These are phyloP conservation scores for Megaleporinus macrocephalus DNA, from an alignment of 2,113 vertebrate species.

Conservation along the genomic window DNA sequence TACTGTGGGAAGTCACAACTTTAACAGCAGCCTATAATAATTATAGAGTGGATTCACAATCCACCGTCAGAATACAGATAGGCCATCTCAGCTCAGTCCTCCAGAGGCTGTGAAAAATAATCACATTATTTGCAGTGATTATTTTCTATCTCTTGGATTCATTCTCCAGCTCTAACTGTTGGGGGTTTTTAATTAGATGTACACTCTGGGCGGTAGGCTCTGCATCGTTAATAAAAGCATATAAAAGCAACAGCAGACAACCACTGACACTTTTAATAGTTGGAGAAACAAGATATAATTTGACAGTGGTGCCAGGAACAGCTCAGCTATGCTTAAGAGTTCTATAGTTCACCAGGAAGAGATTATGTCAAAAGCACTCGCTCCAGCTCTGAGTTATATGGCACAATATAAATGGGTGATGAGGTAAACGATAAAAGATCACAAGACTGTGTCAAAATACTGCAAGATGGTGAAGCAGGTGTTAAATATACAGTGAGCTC, in stretches of 20 bases:
- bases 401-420: conserved; percentile 35
- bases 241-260: conserved; percentile 79
- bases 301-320: conserved; percentile 76
- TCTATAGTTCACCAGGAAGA: conserved; percentile 73
- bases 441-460: conserved; percentile 16
- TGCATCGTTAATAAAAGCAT: conserved; percentile 77
- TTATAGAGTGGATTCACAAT: conserved; percentile 64
- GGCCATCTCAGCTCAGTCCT: conserved; percentile 61
- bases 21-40: conserved; percentile 63
- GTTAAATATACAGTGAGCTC: conserved; percentile 35
- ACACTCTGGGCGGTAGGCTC: conserved; percentile 64
- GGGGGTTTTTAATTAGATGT: conserved; percentile 77
- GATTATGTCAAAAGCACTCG: conserved; percentile 69
- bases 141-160: conserved; percentile 73
- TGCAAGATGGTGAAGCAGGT: conserved; percentile 32
- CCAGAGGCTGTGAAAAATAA: conserved; percentile 68
- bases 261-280: conserved; percentile 82
- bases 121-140: conserved; percentile 76
- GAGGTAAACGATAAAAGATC: conserved; percentile 38
- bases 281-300: conserved; percentile 80
- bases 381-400: conserved; percentile 72
- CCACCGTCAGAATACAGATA: conserved; percentile 62
- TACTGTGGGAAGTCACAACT: conserved; percentile 50
- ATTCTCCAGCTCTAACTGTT: conserved; percentile 74
- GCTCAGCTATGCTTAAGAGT: conserved; percentile 58